phyloP scores from a whole-genome alignment of 1,140 invertebrate genomes.

The Metaphire vulgaris region DNA sequence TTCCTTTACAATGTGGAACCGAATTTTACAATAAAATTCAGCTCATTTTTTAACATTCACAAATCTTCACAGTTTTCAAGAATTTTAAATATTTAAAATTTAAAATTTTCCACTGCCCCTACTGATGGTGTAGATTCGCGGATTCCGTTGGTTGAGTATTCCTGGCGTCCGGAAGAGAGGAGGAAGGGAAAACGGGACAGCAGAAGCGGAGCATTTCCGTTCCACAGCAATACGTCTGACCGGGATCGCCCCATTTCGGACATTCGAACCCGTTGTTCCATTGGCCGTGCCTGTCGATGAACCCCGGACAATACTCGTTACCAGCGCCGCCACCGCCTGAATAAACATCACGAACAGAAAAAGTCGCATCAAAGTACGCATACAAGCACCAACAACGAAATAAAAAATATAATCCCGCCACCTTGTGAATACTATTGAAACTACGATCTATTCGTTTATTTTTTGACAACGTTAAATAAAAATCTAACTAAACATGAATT shows the following conservation, averaged over 20 bases:
- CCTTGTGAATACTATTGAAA: too few species aligned
- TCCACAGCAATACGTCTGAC: constrained; percentile 52
- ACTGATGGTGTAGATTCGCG: not conserved
- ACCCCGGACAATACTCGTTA: constrained; percentile 52
- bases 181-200: constrained; percentile 11
- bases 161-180: not conserved
- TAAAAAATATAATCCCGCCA: too few species aligned
- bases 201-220: constrained; percentile 23
- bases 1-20: too few species aligned
- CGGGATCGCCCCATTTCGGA: constrained; percentile 44
- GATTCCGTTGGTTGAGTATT: not conserved
- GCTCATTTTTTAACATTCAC: not conserved
- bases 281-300: constrained; percentile 49
- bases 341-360: too few species aligned
- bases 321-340: too few species aligned
- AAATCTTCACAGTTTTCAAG: not conserved
- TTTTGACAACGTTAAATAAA: too few species aligned
- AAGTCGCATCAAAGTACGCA: too few species aligned
- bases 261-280: constrained; percentile 56
- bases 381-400: too few species aligned
- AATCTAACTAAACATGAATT: too few species aligned
- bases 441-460: too few species aligned
- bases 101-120: not conserved
- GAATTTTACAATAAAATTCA: too few species aligned
- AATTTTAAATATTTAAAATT: too few species aligned